A percentile compares a stretch with the other conserved stretches of the same genome.
Conservation (phyloP, 2,797 vertebrate species). For the Gorsachius magnificus region DNA sequence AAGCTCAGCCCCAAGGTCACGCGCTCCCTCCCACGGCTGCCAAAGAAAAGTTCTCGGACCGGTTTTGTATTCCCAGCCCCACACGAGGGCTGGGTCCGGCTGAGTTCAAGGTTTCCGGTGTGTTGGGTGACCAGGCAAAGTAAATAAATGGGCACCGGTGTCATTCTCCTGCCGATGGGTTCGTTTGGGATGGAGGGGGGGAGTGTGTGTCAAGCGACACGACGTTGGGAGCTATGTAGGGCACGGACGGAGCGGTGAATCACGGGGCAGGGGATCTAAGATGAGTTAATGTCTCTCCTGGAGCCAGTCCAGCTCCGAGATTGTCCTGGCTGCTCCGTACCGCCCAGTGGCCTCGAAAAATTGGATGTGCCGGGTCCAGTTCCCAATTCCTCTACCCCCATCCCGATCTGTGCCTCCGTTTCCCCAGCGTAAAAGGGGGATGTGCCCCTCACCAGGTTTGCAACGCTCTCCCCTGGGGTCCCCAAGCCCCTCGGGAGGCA, state of each 20-base stretch:
- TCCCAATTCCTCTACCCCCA: background rate
- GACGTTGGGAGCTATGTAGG: background rate
- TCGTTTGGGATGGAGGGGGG: background rate
- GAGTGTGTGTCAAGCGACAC: background rate
- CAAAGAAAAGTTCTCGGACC: constrained; percentile 4
- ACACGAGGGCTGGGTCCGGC: background rate
- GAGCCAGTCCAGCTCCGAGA: background rate
- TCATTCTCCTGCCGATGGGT: background rate
- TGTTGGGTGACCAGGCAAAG: background rate
- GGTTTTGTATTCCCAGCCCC: background rate
- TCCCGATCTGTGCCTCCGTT: background rate
- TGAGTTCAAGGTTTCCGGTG: background rate
- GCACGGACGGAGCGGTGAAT: background rate
- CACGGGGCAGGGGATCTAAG: background rate
- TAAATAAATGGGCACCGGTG: background rate
- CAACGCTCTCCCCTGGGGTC: rapidly evolving
- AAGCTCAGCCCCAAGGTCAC: constrained; percentile 23
- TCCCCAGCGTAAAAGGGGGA: rapidly evolving
- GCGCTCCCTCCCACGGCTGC: background rate
- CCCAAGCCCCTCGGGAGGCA: background rate
- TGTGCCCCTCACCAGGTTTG: rapidly evolving
- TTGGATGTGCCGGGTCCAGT: rapidly evolving
- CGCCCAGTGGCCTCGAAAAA: background rate
- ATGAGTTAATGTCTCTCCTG: background rate
- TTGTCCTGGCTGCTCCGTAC: background rate